These are phyloP conservation scores for Elysia chlorotica DNA, from an alignment of 1,140 invertebrate genomes.

Conservation along the genomic window DNA sequence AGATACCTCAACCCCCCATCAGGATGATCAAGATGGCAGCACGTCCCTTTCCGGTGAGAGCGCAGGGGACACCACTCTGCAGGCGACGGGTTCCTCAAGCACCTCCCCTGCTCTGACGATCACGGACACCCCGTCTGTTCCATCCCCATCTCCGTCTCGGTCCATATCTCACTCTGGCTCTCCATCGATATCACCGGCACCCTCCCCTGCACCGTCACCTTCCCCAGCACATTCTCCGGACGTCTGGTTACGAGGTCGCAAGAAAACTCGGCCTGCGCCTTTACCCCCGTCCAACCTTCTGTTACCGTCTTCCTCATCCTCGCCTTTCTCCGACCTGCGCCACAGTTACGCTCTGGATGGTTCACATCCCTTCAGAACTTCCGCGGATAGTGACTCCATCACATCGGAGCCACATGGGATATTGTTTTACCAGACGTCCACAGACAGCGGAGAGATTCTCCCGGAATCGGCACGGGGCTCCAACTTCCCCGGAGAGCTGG, in stretches of 20 bases:
- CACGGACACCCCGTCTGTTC: background rate
- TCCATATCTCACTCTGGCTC: too few species aligned
- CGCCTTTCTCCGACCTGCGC: background rate
- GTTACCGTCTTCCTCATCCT: too few species aligned
- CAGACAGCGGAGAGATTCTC: background rate
- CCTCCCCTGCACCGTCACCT: background rate
- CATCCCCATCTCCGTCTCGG: too few species aligned
- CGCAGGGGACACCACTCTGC: background rate
- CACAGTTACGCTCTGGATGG: constrained; percentile 1
- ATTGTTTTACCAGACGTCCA: constrained; percentile 3
- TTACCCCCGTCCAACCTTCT: background rate
- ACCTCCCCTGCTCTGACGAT: too few species aligned
- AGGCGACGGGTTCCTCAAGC: too few species aligned
- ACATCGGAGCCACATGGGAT: background rate
- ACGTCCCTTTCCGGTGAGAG: background rate
- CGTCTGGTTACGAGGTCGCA: background rate
- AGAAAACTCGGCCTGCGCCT: background rate
- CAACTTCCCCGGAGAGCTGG: background rate
- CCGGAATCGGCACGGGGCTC: background rate
- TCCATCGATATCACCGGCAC: background rate
- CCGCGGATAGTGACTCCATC: background rate
- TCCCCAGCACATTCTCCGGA: too few species aligned
- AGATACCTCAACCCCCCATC: background rate
- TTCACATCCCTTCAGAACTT: background rate
- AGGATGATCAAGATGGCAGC: background rate